Percentiles rank a stretch among this genome's conserved stretches.
phyloP scores from a whole-genome alignment of 2,797 vertebrate species.

The Silurus aristotelis region DNA sequence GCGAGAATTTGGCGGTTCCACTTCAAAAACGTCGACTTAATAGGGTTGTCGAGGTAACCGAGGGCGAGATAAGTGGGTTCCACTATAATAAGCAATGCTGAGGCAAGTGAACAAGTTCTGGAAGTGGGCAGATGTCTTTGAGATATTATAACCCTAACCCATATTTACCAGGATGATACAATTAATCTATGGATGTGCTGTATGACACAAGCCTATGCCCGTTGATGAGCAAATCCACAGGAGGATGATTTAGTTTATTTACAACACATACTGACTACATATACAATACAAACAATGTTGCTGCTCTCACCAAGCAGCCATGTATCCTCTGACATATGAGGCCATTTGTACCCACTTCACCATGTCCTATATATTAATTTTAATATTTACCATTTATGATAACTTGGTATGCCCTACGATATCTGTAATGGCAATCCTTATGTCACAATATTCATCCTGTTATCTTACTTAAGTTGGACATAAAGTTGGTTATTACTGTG shows the following conservation, averaged over 20 bases:
- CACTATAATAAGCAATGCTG: not conserved
- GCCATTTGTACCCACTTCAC: not conserved
- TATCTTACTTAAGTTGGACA: slow-evolving; percentile 4
- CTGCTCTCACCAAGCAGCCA: not conserved
- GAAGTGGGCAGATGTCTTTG: not conserved
- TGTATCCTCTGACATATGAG: not conserved
- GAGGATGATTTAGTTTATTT: not conserved
- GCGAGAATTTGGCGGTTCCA: too few relatives aligned
- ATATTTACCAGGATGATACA: not conserved
- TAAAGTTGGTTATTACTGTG: slow-evolving; percentile 6
- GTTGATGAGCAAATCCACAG: not conserved
- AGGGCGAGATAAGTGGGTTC: too few relatives aligned
- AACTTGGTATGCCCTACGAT: not conserved
- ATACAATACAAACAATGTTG: not conserved
- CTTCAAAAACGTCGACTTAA: too few relatives aligned
- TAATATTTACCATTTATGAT: not conserved
- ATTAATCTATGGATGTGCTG: not conserved
- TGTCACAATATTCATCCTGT: slow-evolving; percentile 5
- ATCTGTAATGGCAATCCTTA: not conserved
- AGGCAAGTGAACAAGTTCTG: not conserved
- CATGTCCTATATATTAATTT: too few relatives aligned
- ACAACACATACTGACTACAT: not conserved
- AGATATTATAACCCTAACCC: not conserved
- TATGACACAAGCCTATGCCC: not conserved
- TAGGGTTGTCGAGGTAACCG: too few relatives aligned